phyloP scores from a whole-genome alignment of 2,113 vertebrate species.

The Oncorhynchus kisutch region DNA sequence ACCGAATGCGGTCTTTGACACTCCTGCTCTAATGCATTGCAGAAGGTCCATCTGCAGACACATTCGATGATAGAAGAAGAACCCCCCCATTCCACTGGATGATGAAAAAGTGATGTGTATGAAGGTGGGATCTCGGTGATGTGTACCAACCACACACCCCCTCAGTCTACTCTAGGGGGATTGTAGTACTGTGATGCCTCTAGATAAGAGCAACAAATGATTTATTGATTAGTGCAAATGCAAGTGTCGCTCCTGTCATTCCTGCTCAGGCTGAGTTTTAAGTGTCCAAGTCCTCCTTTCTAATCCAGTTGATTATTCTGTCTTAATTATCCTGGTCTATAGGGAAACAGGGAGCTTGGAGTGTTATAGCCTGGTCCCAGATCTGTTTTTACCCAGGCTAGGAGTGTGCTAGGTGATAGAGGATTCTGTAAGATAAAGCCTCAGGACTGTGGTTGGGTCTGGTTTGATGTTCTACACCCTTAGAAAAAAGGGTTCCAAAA shows the following conservation, averaged over 20 bases:
- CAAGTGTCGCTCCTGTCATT: constrained; percentile 33
- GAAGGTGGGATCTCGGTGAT: not conserved
- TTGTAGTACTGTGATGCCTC: constrained; percentile 7
- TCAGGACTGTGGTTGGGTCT: not conserved
- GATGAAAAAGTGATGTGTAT: no score
- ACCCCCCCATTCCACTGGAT: not conserved
- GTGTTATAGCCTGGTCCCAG: not conserved
- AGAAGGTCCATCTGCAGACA: not conserved
- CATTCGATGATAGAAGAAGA: not conserved
- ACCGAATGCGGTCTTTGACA: no score
- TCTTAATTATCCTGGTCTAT: constrained; percentile 20
- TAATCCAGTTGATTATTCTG: constrained; percentile 1
- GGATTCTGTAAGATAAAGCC: no score
- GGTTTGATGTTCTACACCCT: no score
- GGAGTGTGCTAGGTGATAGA: no score
- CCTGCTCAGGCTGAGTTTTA: constrained; percentile 22
- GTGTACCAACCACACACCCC: not conserved
- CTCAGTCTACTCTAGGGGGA: constrained; percentile 17
- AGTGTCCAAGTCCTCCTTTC: constrained; percentile 2
- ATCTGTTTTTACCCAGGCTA: no score
- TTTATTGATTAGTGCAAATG: constrained; percentile 49
- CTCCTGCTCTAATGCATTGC: not conserved
- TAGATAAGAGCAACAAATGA: constrained; percentile 49
- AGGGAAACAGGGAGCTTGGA: constrained; percentile 17
- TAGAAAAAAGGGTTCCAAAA: no score